Evolutionary conservation across 2,113 vertebrate species (phyloP).

Genomic region (Chiloscyllium plagiosum): DNA sequence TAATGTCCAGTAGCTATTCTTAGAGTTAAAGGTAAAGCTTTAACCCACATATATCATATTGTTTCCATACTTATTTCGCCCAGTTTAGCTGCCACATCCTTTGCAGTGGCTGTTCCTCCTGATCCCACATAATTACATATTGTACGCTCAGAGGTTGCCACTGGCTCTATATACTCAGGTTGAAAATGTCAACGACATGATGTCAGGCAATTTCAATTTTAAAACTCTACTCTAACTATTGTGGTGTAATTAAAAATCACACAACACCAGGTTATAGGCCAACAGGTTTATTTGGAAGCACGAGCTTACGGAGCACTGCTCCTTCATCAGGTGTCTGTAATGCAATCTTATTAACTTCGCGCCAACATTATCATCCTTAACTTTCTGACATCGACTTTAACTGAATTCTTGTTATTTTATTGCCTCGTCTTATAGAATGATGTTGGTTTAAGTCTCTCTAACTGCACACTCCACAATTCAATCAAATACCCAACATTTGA

Average conservation of each 20-base stretch:
- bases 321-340: too few relatives aligned
- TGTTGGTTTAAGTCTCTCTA: not conserved
- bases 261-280: too few relatives aligned
- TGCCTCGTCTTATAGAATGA: not conserved
- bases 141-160: not conserved
- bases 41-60: not conserved
- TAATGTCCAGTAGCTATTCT: too few relatives aligned
- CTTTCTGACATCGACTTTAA: not conserved
- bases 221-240: not conserved
- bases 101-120: not conserved
- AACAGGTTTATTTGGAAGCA: too few relatives aligned
- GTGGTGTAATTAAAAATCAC: not conserved
- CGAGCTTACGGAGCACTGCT: too few relatives aligned
- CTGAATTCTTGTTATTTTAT: not conserved
- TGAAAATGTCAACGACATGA: not conserved
- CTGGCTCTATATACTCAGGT: not conserved
- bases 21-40: too few relatives aligned
- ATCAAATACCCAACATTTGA: not conserved
- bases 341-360: not conserved
- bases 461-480: not conserved
- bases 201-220: not conserved
- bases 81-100: not conserved
- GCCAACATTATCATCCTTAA: not conserved
- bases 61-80: not conserved
- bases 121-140: not conserved